phyloP scores from a whole-genome alignment of 2,888 invertebrate species.

The Linnaemya vulpina region DNA sequence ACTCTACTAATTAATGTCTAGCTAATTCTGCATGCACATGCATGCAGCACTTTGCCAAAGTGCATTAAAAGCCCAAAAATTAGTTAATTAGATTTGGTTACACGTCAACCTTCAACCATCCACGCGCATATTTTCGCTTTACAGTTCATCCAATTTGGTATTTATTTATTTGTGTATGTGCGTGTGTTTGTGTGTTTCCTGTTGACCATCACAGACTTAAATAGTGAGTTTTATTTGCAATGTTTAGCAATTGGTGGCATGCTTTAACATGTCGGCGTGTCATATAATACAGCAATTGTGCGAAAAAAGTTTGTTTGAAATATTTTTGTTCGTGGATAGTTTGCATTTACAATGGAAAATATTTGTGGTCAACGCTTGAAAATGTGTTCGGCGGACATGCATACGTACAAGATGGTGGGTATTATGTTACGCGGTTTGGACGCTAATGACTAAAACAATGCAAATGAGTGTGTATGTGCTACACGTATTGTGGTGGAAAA shows the following conservation, averaged over 20 bases:
- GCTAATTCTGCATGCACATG: neutral
- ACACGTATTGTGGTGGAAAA: neutral
- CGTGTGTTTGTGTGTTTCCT: neutral
- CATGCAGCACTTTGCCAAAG: neutral
- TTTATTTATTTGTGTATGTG: neutral
- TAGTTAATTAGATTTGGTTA: constrained; percentile 65
- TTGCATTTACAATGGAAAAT: constrained; percentile 66
- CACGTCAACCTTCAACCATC: constrained; percentile 46
- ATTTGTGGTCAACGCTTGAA: constrained; percentile 64
- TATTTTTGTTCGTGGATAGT: constrained; percentile 32
- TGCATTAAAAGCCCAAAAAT: constrained; percentile 52
- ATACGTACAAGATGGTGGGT: constrained; percentile 49
- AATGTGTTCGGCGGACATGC: neutral
- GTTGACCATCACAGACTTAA: constrained; percentile 3
- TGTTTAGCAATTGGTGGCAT: constrained; percentile 16
- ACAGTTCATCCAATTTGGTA: neutral
- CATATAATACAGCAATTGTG: neutral
- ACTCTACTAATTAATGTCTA: neutral
- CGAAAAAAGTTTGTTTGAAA: constrained; percentile 4
- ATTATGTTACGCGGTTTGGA: constrained; percentile 51
- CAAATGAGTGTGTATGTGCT: neutral
- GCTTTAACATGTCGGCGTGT: constrained; percentile 3
- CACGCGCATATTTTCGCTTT: neutral
- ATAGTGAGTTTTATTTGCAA: constrained; percentile 13
- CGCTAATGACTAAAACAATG: constrained; percentile 66